These are phyloP conservation scores for Strigops habroptila DNA, from an alignment of 2,113 vertebrate genomes.

Conservation along the genomic window DNA sequence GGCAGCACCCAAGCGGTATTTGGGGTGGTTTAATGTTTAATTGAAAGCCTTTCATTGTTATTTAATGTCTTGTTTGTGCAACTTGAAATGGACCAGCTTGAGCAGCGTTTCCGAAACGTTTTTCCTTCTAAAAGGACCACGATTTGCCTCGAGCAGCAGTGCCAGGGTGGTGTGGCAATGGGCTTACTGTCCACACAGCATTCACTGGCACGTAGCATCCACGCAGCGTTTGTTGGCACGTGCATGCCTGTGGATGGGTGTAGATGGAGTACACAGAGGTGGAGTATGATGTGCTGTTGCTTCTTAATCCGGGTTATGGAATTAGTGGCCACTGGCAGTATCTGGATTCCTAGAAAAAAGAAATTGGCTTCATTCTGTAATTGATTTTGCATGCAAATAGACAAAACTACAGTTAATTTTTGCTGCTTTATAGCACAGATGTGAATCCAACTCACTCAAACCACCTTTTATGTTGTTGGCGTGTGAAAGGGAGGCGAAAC, in stretches of 20 bases:
- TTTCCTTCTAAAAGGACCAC: background rate
- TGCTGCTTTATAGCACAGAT: rapidly evolving
- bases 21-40: background rate
- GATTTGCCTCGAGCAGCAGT: background rate
- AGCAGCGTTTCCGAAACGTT: background rate
- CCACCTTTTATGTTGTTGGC: background rate
- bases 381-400: background rate
- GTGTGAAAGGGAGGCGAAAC: background rate
- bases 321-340: background rate
- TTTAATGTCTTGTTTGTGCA: constrained; percentile 12
- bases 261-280: rapidly evolving
- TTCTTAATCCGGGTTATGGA: rapidly evolving
- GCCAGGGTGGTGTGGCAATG: background rate
- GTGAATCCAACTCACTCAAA: background rate
- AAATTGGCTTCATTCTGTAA: rapidly evolving
- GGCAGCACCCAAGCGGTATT: background rate
- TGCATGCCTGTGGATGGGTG: rapidly evolving
- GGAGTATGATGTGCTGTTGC: rapidly evolving
- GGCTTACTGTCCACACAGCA: rapidly evolving
- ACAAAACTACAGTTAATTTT: rapidly evolving
- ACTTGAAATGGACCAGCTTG: background rate
- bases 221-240: background rate
- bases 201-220: rapidly evolving
- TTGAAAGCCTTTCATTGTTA: background rate
- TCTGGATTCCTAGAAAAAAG: background rate